phyloP scores from a whole-genome alignment of 2,113 vertebrate species.

The Lathamus discolor region DNA sequence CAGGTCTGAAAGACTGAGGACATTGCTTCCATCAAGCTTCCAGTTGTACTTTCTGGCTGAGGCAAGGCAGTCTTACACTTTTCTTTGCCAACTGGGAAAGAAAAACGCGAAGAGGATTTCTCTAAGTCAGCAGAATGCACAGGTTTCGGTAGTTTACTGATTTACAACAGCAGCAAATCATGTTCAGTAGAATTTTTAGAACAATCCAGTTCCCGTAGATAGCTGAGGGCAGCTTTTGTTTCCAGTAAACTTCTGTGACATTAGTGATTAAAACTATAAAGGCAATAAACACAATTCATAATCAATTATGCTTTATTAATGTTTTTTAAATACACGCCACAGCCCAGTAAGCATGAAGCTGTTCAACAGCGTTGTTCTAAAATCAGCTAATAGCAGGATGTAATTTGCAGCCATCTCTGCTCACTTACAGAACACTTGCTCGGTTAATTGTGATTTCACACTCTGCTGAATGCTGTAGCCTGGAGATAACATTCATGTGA shows the following conservation, averaged over 20 bases:
- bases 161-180: not conserved
- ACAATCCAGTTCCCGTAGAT: not conserved
- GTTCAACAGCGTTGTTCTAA: conserved; percentile 58
- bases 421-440: conserved; percentile 78
- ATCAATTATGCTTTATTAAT: conserved; percentile 76
- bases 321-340: conserved; percentile 63
- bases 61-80: not conserved
- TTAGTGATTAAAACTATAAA: conserved; percentile 49
- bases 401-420: conserved; percentile 72
- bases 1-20: not conserved
- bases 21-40: not conserved
- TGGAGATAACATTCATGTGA: conserved; percentile 47
- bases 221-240: conserved; percentile 26
- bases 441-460: conserved; percentile 80
- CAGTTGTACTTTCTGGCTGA: not conserved
- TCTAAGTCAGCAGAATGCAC: not conserved
- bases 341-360: conserved; percentile 67
- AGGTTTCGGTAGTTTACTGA: not conserved
- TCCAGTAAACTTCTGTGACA: conserved; percentile 37
- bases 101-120: not conserved
- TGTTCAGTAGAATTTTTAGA: not conserved
- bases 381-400: conserved; percentile 73
- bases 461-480: conserved; percentile 60
- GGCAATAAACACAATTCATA: conserved; percentile 51
- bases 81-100: not conserved